Conservation (phyloP, 2,797 vertebrate genomes). For the Prionace glauca region DNA sequence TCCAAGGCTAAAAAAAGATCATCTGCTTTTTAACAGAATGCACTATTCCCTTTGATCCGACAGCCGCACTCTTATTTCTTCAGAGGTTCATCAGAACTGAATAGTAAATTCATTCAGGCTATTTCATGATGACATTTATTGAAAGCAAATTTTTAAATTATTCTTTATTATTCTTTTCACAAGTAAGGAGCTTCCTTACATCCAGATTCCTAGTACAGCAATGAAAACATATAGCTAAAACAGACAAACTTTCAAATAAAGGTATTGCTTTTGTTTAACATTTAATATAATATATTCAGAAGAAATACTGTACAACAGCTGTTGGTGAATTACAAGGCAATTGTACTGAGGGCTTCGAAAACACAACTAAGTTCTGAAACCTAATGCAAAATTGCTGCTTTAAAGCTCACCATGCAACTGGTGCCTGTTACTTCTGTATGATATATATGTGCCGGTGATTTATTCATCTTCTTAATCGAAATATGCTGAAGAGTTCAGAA, state of each 20-base stretch:
- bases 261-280: not conserved
- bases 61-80: not conserved
- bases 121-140: not conserved
- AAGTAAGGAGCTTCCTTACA: not conserved
- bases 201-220: not conserved
- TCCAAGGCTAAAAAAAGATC: not conserved
- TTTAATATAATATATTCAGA: not conserved
- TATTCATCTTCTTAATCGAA: not conserved
- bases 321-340: not conserved
- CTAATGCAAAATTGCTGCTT: not conserved
- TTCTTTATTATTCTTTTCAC: not conserved
- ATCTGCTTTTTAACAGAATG: not conserved
- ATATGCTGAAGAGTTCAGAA: not conserved
- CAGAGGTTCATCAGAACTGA: not conserved
- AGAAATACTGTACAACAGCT: not conserved
- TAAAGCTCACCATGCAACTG: not conserved
- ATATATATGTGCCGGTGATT: not conserved
- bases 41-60: not conserved
- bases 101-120: slow-evolving; percentile 1
- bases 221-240: not conserved
- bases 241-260: not conserved
- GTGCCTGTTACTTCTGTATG: not conserved
- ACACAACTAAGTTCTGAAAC: not conserved
- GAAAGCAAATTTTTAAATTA: not conserved
- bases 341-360: not conserved